Percentiles rank a stretch among this genome's conserved stretches.
Conservation (phyloP, 2,888 invertebrate species). For the Blastobasis adustella region DNA sequence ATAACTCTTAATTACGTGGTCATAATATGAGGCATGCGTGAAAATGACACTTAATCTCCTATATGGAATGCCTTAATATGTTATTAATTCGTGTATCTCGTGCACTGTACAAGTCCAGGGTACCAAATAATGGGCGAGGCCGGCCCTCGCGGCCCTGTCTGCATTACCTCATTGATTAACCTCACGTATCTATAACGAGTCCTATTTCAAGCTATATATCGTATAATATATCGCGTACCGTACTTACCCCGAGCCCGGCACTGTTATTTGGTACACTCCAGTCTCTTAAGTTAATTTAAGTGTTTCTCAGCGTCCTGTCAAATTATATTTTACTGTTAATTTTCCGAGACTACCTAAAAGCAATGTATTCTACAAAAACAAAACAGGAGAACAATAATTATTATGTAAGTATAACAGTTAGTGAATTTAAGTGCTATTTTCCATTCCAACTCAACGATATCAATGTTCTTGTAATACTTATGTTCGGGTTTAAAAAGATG, state of each 20-base stretch:
- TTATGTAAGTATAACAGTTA: slow-evolving; percentile 74
- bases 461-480: slow-evolving; percentile 72
- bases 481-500: slow-evolving; percentile 72
- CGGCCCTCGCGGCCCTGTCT: slow-evolving; percentile 26
- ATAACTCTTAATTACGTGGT: slow-evolving; percentile 39
- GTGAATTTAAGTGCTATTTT: slow-evolving; percentile 75
- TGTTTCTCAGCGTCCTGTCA: slow-evolving; percentile 57
- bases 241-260: slow-evolving; percentile 66
- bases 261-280: slow-evolving; percentile 70
- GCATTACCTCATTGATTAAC: slow-evolving; percentile 66
- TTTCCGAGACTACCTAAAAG: slow-evolving; percentile 70
- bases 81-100: slow-evolving; percentile 34
- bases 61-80: slow-evolving; percentile 60
- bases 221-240: slow-evolving; percentile 31
- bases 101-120: slow-evolving; percentile 29
- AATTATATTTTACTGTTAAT: slow-evolving; percentile 70
- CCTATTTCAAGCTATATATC: slow-evolving; percentile 44
- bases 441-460: slow-evolving; percentile 75
- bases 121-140: slow-evolving; percentile 66
- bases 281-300: slow-evolving; percentile 61
- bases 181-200: slow-evolving; percentile 35
- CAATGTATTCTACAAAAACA: slow-evolving; percentile 70
- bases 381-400: slow-evolving; percentile 75
- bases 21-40: slow-evolving; percentile 51
- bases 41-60: slow-evolving; percentile 42